Percentiles rank a stretch among this genome's conserved stretches.
phyloP scores from a whole-genome alignment of 2,113 vertebrate species.

The Cololabis saira region DNA sequence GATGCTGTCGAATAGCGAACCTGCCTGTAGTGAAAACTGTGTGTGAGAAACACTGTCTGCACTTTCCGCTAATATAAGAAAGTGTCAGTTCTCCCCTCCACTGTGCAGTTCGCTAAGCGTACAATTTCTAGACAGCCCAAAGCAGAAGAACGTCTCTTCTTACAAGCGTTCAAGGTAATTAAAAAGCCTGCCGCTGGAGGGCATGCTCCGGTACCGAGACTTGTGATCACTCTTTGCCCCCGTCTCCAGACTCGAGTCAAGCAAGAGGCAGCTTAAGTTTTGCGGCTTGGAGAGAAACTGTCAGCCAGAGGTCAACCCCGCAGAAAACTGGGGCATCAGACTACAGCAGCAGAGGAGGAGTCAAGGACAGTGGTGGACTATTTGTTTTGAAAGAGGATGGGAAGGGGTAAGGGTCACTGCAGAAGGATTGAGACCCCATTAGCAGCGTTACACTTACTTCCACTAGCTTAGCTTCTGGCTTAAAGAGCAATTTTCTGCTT shows the following conservation, averaged over 20 bases:
- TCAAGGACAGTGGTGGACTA: constrained; percentile 75
- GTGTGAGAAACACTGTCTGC: not conserved
- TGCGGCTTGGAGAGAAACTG: constrained; percentile 67
- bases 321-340: constrained; percentile 56
- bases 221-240: constrained; percentile 76
- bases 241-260: constrained; percentile 62
- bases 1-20: not conserved
- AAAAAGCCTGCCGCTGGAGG: constrained; percentile 67
- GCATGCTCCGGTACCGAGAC: constrained; percentile 36
- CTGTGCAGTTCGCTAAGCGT: constrained; percentile 13
- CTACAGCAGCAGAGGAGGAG: constrained; percentile 68
- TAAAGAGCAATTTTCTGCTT: constrained; percentile 45
- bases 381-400: constrained; percentile 65
- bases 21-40: no score
- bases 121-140: constrained; percentile 17
- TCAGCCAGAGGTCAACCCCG: constrained; percentile 64
- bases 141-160: constrained; percentile 58
- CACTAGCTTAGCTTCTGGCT: constrained; percentile 62
- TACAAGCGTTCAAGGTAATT: constrained; percentile 53
- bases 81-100: not conserved
- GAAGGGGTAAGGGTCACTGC: constrained; percentile 60
- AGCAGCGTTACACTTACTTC: constrained; percentile 72
- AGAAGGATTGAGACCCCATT: constrained; percentile 68
- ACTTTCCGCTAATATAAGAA: not conserved
- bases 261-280: constrained; percentile 52